A percentile compares a stretch with the other conserved stretches of the same genome.
These are phyloP conservation scores for Serripes groenlandicus DNA, from an alignment of 2,888 invertebrate genomes.

Conservation along the genomic window DNA sequence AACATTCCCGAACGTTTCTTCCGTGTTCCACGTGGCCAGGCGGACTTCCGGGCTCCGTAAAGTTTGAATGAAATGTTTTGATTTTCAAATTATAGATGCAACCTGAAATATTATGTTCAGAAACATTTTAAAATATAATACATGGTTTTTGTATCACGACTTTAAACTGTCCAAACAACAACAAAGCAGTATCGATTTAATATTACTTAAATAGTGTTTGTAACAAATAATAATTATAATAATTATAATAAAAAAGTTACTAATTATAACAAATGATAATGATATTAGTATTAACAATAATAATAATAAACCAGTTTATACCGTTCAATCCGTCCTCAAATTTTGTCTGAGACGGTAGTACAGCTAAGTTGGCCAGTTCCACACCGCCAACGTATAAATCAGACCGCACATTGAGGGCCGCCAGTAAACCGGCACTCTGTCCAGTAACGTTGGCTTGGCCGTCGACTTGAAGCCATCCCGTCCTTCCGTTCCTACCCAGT, in stretches of 20 bases:
- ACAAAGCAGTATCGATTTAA: too few species aligned
- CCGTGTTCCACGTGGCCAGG: slow-evolving; percentile 51
- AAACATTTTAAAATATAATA: neutral
- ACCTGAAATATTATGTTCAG: slow-evolving; percentile 27
- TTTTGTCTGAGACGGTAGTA: neutral
- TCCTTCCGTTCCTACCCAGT: slow-evolving; percentile 31
- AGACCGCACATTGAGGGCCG: slow-evolving; percentile 39
- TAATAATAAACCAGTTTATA: too few species aligned
- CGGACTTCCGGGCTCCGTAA: slow-evolving; percentile 45
- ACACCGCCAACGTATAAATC: slow-evolving; percentile 45
- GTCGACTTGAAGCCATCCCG: slow-evolving; percentile 49
- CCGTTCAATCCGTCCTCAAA: slow-evolving; percentile 48
- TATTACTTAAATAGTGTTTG: too few species aligned
- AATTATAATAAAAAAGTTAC: too few species aligned
- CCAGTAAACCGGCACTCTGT: slow-evolving; percentile 34
- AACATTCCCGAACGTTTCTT: slow-evolving; percentile 45
- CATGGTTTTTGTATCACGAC: too few species aligned
- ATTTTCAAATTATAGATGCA: slow-evolving; percentile 48
- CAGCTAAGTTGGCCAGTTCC: neutral
- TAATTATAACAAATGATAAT: too few species aligned
- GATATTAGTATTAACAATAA: too few species aligned
- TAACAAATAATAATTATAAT: too few species aligned
- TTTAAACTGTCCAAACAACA: too few species aligned
- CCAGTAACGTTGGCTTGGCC: slow-evolving; percentile 42
- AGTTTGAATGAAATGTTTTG: slow-evolving; percentile 16